Base-by-base conservation (phyloP, 2,113 vertebrate genomes). In the Aldabrachelys gigantea region DNA sequence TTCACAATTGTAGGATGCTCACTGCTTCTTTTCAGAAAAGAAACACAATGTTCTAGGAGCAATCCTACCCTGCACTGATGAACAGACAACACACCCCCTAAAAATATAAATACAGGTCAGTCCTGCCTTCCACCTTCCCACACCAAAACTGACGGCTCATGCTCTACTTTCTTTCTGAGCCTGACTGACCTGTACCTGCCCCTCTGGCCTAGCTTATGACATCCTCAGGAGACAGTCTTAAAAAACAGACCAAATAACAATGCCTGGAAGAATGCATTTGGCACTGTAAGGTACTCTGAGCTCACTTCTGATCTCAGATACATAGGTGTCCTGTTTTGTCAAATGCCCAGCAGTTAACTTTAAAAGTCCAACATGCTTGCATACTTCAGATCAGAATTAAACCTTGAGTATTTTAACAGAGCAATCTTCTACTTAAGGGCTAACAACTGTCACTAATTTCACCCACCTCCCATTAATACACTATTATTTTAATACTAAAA, bases 11-110 rank as follows among this genome's bases (percentile, higher is more conserved):
- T 10, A 56, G 76, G 72, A 82, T 57, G 38, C 6, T 11, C 0
- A 87, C 65, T 80, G 53, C 41, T 83, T n/a, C 65, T 85, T 79
- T 87, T 85, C 54, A 87, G 86, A 89, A 88, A 95, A 88, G 62
- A 84, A 92, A 52, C 80, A 87, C 85, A 79, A 69, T 79, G 86
- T 31, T 82, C 10, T 79, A 57, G 6, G 80, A 84, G 8, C 35
- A 38, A 81, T 94, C 44, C 65, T 93, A 44, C 24, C 31, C 47
- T 87, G 53, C 90, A 80, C 44, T 90, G 80, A n/a, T 90, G 87
- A 41, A 91, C 80, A 87, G 92, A 87, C 38, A 76, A 44, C 5
- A 27, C 41, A 2, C 22, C 24, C 21, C 24, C 79, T 35, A 85
- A 95, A 87, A 54, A 5, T 72, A 52, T 85, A 52, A 19, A 85